These are phyloP conservation scores for Anableps anableps DNA, from an alignment of 2,797 vertebrate species.

Conservation along the genomic window DNA sequence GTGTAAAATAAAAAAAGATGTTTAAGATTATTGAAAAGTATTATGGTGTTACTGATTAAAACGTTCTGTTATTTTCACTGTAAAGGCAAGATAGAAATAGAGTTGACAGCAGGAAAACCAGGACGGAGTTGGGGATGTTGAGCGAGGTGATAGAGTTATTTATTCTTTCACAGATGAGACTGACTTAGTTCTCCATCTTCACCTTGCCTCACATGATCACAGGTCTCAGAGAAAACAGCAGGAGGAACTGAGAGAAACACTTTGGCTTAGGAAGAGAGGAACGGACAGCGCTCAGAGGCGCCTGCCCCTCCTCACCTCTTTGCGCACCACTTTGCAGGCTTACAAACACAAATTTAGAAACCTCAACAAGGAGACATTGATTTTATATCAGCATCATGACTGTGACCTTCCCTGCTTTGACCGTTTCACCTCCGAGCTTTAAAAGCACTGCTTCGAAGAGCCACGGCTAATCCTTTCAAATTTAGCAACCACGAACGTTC, in stretches of 20 bases:
- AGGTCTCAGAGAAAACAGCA: slow-evolving; percentile 34
- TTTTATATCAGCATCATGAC: slow-evolving; percentile 37
- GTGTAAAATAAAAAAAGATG: too few relatives aligned
- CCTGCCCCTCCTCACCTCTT: slow-evolving; percentile 47
- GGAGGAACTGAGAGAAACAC: background rate
- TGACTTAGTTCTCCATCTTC: slow-evolving; percentile 39
- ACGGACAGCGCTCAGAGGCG: slow-evolving; percentile 7
- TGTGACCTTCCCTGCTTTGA: slow-evolving; percentile 42
- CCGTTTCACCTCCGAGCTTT: slow-evolving; percentile 12
- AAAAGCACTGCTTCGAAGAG: background rate
- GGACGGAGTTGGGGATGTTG: background rate
- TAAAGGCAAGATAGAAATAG: background rate
- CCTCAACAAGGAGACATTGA: slow-evolving; percentile 51
- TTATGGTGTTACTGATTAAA: too few relatives aligned
- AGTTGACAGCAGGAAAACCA: background rate
- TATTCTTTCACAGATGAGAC: slow-evolving; percentile 44
- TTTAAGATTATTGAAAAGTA: too few relatives aligned
- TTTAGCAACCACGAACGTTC: background rate
- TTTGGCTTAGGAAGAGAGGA: slow-evolving; percentile 13
- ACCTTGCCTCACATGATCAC: slow-evolving; percentile 50
- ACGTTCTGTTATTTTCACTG: too few relatives aligned
- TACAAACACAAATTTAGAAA: slow-evolving; percentile 63
- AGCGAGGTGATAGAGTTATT: slow-evolving; percentile 10
- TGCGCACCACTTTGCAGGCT: slow-evolving; percentile 20
- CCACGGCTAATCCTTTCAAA: background rate